A percentile compares a stretch with the other conserved stretches of the same genome.
These are phyloP conservation scores for Mythimna pallens DNA, from an alignment of 2,888 invertebrate genomes.

Conservation along the genomic window DNA sequence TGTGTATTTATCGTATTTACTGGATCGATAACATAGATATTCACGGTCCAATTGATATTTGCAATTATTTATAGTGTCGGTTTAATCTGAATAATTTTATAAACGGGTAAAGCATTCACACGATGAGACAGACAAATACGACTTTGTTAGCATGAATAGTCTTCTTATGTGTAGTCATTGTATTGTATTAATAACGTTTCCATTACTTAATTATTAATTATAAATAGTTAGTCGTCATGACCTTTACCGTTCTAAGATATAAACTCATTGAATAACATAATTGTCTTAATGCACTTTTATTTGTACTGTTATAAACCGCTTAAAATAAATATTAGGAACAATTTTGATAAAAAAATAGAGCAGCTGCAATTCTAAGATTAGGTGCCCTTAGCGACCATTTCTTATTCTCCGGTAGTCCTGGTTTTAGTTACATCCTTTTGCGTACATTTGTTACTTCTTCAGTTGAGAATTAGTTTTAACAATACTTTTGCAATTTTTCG, in stretches of 20 bases:
- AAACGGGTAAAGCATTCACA: conserved; percentile 38
- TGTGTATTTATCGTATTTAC: conserved; percentile 69
- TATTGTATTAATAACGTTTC: conserved; percentile 38
- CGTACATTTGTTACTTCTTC: neutral
- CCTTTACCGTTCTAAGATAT: neutral
- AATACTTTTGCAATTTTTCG: neutral
- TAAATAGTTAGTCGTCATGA: conserved; percentile 19
- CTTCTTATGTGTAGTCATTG: conserved; percentile 19
- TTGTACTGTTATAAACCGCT: neutral
- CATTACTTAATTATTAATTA: conserved; percentile 33
- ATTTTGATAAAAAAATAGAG: neutral
- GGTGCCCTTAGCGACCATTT: no score
- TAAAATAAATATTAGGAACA: neutral
- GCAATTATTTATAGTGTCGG: conserved; percentile 69
- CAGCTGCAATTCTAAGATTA: neutral
- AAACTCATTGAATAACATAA: conserved; percentile 12
- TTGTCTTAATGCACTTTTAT: neutral
- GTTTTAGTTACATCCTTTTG: neutral
- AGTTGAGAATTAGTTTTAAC: neutral
- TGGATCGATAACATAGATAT: conserved; percentile 70
- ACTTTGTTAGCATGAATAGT: conserved; percentile 42
- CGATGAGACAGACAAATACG: conserved; percentile 44
- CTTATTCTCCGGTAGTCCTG: neutral
- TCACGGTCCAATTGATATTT: conserved; percentile 68
- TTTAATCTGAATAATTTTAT: conserved; percentile 54